Conservation (phyloP, 2,797 vertebrate species). For the Perodicticus potto region DNA sequence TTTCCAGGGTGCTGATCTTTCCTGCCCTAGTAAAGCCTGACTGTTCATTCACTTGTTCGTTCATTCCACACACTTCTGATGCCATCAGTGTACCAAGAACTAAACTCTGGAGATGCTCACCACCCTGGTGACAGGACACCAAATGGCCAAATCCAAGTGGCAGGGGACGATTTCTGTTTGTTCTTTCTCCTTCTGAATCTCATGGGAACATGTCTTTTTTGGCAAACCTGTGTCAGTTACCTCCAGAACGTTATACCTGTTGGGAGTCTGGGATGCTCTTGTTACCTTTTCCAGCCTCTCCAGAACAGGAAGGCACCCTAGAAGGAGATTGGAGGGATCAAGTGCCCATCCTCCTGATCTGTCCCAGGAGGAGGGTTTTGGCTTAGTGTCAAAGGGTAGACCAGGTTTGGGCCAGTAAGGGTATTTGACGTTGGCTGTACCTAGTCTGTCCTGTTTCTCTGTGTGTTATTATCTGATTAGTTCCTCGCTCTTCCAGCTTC, state of each 20-base stretch:
- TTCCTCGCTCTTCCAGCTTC: background rate
- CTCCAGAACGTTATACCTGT: background rate
- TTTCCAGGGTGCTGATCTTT: background rate
- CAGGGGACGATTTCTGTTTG: background rate
- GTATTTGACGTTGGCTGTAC: rapidly evolving
- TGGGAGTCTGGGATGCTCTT: background rate
- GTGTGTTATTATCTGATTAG: background rate
- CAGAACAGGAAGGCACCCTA: background rate
- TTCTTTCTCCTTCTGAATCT: background rate
- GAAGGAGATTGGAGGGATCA: background rate
- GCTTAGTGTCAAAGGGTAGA: background rate
- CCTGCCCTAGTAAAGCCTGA: background rate
- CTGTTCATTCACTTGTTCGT: background rate
- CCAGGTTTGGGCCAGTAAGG: background rate
- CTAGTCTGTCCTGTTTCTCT: rapidly evolving
- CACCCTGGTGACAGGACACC: background rate
- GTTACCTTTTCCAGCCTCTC: background rate
- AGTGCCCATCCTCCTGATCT: background rate
- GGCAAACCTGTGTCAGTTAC: background rate
- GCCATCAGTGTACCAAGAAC: background rate
- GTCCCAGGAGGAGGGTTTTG: background rate
- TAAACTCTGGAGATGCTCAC: background rate
- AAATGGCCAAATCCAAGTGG: background rate
- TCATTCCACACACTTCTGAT: background rate
- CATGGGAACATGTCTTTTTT: background rate